A percentile compares a stretch with the other conserved stretches of the same genome.
phyloP scores from a whole-genome alignment of 2,888 invertebrate genomes.

The Agonopterix alstromeriana region DNA sequence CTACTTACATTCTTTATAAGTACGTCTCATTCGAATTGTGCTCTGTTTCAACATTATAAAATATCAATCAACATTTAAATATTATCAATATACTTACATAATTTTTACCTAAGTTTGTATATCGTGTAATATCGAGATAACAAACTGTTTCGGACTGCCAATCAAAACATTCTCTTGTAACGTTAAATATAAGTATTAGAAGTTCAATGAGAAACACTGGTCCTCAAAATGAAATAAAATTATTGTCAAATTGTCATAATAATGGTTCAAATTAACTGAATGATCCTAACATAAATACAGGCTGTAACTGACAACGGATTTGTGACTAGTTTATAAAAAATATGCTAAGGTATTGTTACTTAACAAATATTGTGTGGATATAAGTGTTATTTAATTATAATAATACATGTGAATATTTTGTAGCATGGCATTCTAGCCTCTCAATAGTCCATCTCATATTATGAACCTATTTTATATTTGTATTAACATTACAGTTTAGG shows the following conservation, averaged over 20 bases:
- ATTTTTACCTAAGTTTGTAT: no score
- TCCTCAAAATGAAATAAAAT: no score
- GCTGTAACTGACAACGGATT: constrained; percentile 74
- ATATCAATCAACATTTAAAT: no score
- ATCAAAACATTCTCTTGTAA: no score
- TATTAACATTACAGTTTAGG: constrained; percentile 30
- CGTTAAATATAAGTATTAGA: no score
- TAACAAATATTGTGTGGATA: constrained; percentile 58
- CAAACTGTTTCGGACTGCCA: no score
- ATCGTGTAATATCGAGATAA: no score
- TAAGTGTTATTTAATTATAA: constrained; percentile 62
- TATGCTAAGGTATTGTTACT: constrained; percentile 62
- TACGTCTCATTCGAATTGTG: no score
- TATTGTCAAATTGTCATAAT: constrained; percentile 1
- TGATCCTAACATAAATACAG: constrained; percentile 50
- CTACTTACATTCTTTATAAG: no score
- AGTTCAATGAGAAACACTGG: no score
- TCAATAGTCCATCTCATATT: constrained; percentile 32
- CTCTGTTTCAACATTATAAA: no score
- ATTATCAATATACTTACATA: no score
- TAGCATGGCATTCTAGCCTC: constrained; percentile 35
- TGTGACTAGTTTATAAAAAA: constrained; percentile 56
- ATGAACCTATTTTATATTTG: constrained; percentile 22
- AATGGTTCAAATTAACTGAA: constrained; percentile 22
- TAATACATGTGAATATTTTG: constrained; percentile 52